Evolutionary conservation across 2,888 invertebrate genomes (phyloP).

Genomic region (Meandrusa payeni): DNA sequence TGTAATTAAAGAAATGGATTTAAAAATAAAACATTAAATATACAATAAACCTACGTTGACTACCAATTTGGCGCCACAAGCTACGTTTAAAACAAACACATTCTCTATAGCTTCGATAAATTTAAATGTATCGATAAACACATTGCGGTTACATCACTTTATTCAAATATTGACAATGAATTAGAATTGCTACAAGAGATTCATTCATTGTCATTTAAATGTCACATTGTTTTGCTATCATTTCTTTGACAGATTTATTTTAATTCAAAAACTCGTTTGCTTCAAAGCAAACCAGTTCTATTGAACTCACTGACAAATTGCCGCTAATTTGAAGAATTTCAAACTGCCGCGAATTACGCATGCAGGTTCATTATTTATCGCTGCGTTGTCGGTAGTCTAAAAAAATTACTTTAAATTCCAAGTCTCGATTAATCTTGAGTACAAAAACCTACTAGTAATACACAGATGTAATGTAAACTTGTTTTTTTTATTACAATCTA

Average conservation of each 20-base stretch:
- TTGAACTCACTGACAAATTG: constrained; percentile 13
- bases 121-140: neutral
- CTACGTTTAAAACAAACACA: no score
- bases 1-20: no score
- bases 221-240: constrained; percentile 6
- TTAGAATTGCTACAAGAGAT: neutral
- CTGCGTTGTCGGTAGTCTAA: no score
- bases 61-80: no score
- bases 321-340: constrained; percentile 5
- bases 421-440: no score
- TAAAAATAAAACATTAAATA: no score
- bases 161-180: constrained; percentile 1
- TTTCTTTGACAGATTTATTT: constrained; percentile 1
- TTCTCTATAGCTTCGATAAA: neutral
- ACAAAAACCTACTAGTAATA: no score
- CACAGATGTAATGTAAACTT: no score
- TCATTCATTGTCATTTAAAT: constrained; percentile 11
- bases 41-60: no score
- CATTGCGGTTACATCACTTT: neutral
- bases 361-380: constrained; percentile 1
- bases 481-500: no score
- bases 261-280: neutral
- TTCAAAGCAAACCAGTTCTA: constrained; percentile 9
- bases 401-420: no score
- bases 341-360: constrained; percentile 12